Percentiles rank a stretch among this genome's conserved stretches.
Evolutionary conservation across 2,113 vertebrate genomes (phyloP).

Genomic region (Prochilodus magdalenae): DNA sequence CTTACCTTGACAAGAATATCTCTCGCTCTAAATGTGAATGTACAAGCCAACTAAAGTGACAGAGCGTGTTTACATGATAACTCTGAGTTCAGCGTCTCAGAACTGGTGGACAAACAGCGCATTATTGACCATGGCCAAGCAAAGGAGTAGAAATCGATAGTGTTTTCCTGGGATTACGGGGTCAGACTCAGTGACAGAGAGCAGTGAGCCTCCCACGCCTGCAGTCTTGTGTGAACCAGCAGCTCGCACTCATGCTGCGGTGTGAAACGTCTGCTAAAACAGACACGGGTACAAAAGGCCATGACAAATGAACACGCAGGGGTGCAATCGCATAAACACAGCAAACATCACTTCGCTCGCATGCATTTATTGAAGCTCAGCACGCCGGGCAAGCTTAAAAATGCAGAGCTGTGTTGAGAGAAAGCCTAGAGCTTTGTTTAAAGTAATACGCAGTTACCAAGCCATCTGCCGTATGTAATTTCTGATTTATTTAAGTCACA

Average conservation of each 20-base stretch:
- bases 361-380: constrained; percentile 7
- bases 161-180: constrained; percentile 63
- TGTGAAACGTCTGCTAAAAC: constrained; percentile 19
- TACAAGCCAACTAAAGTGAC: background rate
- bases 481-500: background rate
- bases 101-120: constrained; percentile 54
- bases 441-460: background rate
- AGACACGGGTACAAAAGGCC: constrained; percentile 21
- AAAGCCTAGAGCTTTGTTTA: background rate
- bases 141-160: constrained; percentile 68
- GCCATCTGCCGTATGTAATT: constrained; percentile 1
- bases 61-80: constrained; percentile 11
- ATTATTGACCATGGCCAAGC: constrained; percentile 66
- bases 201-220: constrained; percentile 26
- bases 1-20: background rate
- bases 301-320: background rate
- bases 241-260: constrained; percentile 9
- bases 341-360: constrained; percentile 12
- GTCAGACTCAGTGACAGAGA: constrained; percentile 53
- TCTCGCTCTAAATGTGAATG: background rate
- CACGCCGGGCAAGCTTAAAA: background rate
- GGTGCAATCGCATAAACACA: background rate
- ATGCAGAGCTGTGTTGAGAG: background rate
- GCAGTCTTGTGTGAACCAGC: constrained; percentile 26
- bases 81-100: background rate